Evolutionary conservation across 1,140 invertebrate species (phyloP), one percentile per base, ranked within the genome.

Genomic region (Leptinotarsa undecemlineata): DNA sequence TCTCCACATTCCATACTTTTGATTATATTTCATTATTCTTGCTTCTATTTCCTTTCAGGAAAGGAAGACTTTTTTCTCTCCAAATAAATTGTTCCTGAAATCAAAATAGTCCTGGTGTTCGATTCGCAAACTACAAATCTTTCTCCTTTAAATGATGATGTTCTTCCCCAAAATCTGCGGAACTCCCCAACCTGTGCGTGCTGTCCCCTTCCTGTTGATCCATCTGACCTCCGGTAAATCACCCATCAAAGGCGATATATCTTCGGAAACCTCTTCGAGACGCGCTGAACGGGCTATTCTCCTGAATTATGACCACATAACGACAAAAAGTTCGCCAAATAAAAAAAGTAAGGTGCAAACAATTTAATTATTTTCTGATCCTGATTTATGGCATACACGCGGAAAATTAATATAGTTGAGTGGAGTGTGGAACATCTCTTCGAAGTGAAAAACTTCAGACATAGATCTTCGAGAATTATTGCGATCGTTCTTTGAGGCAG

Each of bases 401-500:
- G 26, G 69, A 71, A 71, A 71, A 71, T 71, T 71, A 61, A 71
- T 71, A 71, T 61, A 71, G 48, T 71, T 71, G 21, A 71, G 69
- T 71, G 69, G 69, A 71, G 69, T 60, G 21, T 48, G 51, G 21
- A 15, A 21, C 57, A n/a, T 61, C 21, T 47, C 20, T 23, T 60
- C 57, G 20, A n/a, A 61, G 69, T 51, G 69, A 71, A 71, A 71
- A 71, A 71, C 48, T 71, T 71, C 42, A 15, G 51, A 23, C 69
- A 61, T 71, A 71, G 17, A 48, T 71, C 69, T 71, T 17, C 17
- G 23, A 71, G 69, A 71, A 61, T 71, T 71, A 71, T 71, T 71
- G 57, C 69, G 23, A 71, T 57, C 42, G 57, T 19, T 71, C 57
- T 61, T 71, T 71, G 57, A 71, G 21, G 69, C 57, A 61, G 69